Conservation (phyloP, 2,888 invertebrate species). For the Eulithis testata region DNA sequence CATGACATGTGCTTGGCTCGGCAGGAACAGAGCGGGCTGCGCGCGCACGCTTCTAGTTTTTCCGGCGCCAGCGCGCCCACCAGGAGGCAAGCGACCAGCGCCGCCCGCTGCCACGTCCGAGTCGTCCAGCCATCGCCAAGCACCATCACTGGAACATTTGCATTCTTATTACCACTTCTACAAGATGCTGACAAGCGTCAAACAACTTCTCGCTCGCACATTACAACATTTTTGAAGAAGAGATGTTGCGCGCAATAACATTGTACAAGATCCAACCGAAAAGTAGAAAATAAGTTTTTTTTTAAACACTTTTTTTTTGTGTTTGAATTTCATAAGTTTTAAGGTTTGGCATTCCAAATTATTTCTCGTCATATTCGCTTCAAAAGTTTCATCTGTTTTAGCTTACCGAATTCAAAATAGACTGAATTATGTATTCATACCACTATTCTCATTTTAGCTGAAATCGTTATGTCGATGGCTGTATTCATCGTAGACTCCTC, state of each 20-base stretch:
- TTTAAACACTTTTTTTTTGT: too few relatives aligned
- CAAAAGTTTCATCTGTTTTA: background rate
- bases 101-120: slow-evolving; percentile 72
- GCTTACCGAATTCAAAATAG: background rate
- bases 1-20: slow-evolving; percentile 88
- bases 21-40: slow-evolving; percentile 89
- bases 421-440: slow-evolving; percentile 16
- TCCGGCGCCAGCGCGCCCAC: slow-evolving; percentile 73
- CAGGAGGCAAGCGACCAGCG: slow-evolving; percentile 74
- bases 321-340: too few relatives aligned
- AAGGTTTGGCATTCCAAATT: too few relatives aligned
- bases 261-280: too few relatives aligned
- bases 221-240: too few relatives aligned
- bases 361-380: too few relatives aligned
- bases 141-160: slow-evolving; percentile 71
- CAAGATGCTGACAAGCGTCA: too few relatives aligned
- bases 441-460: slow-evolving; percentile 13
- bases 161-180: background rate
- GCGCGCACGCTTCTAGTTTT: slow-evolving; percentile 84
- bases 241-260: too few relatives aligned
- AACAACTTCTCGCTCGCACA: too few relatives aligned
- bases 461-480: slow-evolving; percentile 12
- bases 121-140: slow-evolving; percentile 70
- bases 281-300: too few relatives aligned
- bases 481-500: slow-evolving; percentile 12